Base-by-base conservation (phyloP, 2,113 vertebrate species). In the Zingel zingel region DNA sequence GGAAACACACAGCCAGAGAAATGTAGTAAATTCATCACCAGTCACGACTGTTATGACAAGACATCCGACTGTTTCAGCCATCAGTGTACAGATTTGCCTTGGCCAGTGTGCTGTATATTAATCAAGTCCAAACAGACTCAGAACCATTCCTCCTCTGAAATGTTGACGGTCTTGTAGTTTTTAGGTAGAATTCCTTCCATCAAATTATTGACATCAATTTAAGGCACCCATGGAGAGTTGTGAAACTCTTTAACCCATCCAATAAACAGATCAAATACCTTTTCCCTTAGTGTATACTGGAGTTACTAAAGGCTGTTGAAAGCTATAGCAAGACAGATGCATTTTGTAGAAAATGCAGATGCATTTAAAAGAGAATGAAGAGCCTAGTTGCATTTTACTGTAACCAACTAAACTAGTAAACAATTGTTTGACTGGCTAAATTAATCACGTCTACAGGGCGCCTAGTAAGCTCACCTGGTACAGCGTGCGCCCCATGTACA, bases 51-150 rank as follows among this genome's bases (percentile, higher is more conserved):
- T 83, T 82, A 65, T 66, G 83, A 88, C 54, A 81, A 79, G 81
- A 90, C 74, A 85, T 85, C 77, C 76, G 56, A 61, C 86, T 92
- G 84, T 81, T 92, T 86, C 57, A 36, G 63, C 80, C 64, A 91
- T 91, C 79, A 89, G 79, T 1, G 4, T 27, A 43, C 39, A 75
- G 18, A 78, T 90, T 92, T 91, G 91, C 50, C 33, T 89, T 93
- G 91, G 89, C 87, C 13, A 0, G 21, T 45, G 50, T 33, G 21
- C 56, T 63, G 12, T 68, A 59, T 33, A 68, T 54, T 67, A 67
- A 59, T 75, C 57, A 8, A 51, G 69, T 82, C 70, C 73, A 88
- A 85, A 88, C 80, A 62, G 61, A 73, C 65, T 89, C 43, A 48
- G 78, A 87, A 77, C 76, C 73, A 53, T 84, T 73, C 62, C 71